A percentile compares a stretch with the other conserved stretches of the same genome.
These are phyloP conservation scores for Philaethria dido DNA, from an alignment of 2,888 invertebrate genomes.

Conservation along the genomic window DNA sequence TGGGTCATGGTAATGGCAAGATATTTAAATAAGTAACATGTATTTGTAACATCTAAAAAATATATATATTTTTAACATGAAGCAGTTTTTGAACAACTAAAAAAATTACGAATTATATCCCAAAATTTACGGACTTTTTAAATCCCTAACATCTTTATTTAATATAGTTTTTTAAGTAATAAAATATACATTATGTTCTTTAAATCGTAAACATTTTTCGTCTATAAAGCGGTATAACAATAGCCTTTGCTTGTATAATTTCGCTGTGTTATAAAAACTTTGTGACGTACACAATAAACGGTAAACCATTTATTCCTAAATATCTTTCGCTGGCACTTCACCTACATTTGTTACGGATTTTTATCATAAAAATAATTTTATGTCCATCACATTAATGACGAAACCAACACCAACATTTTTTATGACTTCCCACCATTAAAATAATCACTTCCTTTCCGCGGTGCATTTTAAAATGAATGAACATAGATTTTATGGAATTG, in stretches of 20 bases:
- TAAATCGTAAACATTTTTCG: neutral
- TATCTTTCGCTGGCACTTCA: slow-evolving; percentile 43
- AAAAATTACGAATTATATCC: too few species aligned
- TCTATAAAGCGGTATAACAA: neutral
- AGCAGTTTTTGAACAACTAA: neutral
- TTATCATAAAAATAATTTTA: slow-evolving; percentile 61
- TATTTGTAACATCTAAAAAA: neutral
- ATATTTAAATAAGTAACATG: neutral
- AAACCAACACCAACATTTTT: slow-evolving; percentile 68
- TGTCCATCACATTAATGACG: slow-evolving; percentile 72
- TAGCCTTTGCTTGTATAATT: slow-evolving; percentile 12
- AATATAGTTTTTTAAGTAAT: neutral
- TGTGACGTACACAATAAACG: slow-evolving; percentile 9
- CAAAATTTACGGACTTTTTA: neutral
- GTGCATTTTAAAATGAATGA: slow-evolving; percentile 61
- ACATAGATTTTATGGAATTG: slow-evolving; percentile 42
- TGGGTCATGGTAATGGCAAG: neutral
- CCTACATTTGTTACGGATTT: slow-evolving; percentile 48
- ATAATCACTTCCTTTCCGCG: slow-evolving; percentile 73
- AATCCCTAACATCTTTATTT: neutral
- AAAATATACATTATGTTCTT: slow-evolving; percentile 1
- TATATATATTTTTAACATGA: neutral
- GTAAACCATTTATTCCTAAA: slow-evolving; percentile 31
- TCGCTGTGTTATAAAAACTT: slow-evolving; percentile 22
- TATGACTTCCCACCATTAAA: slow-evolving; percentile 76